A percentile compares a stretch with the other conserved stretches of the same genome.
Conservation (phyloP, 2,888 invertebrate genomes). For the Drosophila borealis region DNA sequence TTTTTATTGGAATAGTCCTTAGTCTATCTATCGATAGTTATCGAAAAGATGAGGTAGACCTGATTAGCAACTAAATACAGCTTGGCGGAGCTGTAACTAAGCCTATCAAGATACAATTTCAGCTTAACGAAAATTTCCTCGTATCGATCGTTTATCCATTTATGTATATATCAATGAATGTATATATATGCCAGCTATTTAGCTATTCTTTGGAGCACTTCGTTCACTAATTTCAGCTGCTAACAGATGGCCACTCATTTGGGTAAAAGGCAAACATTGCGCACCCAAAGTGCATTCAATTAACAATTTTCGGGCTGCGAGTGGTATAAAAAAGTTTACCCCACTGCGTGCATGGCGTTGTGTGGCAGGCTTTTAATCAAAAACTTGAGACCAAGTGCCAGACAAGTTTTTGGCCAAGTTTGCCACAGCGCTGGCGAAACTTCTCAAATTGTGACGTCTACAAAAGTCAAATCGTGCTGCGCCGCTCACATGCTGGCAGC, state of each 20-base stretch:
- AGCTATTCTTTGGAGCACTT: constrained; percentile 1
- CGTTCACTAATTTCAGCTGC: constrained; percentile 12
- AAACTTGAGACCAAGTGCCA: constrained; percentile 72
- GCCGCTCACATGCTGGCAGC: constrained; percentile 41
- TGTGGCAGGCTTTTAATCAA: constrained; percentile 75
- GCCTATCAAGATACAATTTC: no score
- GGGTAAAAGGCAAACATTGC: constrained; percentile 34
- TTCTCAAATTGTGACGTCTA: constrained; percentile 77
- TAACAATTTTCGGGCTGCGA: constrained; percentile 67
- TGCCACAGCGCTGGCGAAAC: constrained; percentile 57
- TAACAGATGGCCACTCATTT: constrained; percentile 33
- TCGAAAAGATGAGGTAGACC: not conserved
- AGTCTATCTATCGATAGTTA: not conserved
- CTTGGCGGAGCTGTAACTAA: no score
- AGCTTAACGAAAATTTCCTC: no score
- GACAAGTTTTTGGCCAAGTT: constrained; percentile 71
- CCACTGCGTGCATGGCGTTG: constrained; percentile 59
- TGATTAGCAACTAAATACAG: not conserved
- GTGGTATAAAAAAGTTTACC: constrained; percentile 47
- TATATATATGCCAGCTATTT: not conserved
- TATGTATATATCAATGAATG: not conserved
- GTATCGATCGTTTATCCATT: not conserved
- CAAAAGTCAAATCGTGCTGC: constrained; percentile 77
- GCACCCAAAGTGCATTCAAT: constrained; percentile 69
- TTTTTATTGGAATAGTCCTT: no score